Percentiles rank a stretch among this genome's conserved stretches.
Evolutionary conservation across 2,113 vertebrate genomes (phyloP).

Genomic region (Salminus brasiliensis): DNA sequence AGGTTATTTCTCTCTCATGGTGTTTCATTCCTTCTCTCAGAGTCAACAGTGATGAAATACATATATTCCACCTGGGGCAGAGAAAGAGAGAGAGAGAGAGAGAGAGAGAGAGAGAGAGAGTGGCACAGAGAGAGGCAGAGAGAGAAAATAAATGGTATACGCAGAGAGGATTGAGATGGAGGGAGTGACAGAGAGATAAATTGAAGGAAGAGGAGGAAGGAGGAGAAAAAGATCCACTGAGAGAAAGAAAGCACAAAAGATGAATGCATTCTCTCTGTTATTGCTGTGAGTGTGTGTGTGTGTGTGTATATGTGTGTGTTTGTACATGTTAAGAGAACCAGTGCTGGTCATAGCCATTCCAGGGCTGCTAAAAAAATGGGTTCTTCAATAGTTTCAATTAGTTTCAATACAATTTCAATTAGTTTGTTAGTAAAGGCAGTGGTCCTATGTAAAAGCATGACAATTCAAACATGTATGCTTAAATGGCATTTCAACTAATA

Average conservation of each 20-base stretch:
- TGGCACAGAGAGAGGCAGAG: background rate
- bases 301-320: background rate
- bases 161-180: conserved; percentile 28
- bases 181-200: conserved; percentile 18
- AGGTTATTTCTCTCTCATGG: background rate
- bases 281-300: background rate
- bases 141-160: conserved; percentile 3
- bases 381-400: no score
- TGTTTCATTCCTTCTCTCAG: background rate
- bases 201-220: background rate
- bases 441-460: no score
- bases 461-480: no score
- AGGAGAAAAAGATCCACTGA: background rate
- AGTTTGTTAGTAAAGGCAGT: no score
- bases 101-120: background rate
- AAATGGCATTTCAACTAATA: no score
- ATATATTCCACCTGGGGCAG: background rate
- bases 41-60: background rate
- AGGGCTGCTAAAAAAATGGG: no score
- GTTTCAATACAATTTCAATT: no score
- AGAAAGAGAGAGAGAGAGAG: background rate
- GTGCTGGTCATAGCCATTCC: no score
- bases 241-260: background rate
- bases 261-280: background rate
- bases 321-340: no score